Percentiles rank a stretch among this genome's conserved stretches.
phyloP scores from a whole-genome alignment of 2,113 vertebrate genomes.

The Poeciliopsis turrubarensis region DNA sequence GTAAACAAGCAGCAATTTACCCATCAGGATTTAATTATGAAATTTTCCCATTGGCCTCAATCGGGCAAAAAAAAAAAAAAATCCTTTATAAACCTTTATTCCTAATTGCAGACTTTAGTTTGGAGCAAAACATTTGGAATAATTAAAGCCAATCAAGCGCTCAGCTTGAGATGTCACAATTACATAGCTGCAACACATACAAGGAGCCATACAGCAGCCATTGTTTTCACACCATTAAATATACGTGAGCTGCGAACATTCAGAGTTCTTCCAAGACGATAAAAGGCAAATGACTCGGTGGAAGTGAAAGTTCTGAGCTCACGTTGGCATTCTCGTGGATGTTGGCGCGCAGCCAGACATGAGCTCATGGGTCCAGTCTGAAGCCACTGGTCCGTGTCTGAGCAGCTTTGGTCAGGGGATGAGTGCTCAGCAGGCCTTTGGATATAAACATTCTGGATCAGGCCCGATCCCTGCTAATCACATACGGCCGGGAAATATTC shows the following conservation, averaged over 20 bases:
- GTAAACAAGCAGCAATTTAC: conserved; percentile 49
- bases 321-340: not conserved
- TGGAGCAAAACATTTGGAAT: not conserved
- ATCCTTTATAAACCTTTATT: no score
- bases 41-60: conserved; percentile 23
- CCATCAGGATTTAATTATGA: conserved; percentile 36
- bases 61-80: not conserved
- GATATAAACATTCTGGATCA: not conserved
- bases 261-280: not conserved
- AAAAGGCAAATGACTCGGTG: no score
- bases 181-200: not conserved
- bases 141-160: conserved; percentile 1
- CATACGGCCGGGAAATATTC: not conserved
- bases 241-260: not conserved
- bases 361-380: not conserved
- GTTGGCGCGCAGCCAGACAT: not conserved
- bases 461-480: not conserved
- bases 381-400: not conserved
- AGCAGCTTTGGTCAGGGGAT: not conserved
- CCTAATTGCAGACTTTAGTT: not conserved
- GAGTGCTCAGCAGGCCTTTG: not conserved
- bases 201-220: not conserved
- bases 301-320: not conserved
- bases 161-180: not conserved
- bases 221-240: not conserved